phyloP scores from a whole-genome alignment of 1,140 invertebrate species.

The Copidosoma floridanum region DNA sequence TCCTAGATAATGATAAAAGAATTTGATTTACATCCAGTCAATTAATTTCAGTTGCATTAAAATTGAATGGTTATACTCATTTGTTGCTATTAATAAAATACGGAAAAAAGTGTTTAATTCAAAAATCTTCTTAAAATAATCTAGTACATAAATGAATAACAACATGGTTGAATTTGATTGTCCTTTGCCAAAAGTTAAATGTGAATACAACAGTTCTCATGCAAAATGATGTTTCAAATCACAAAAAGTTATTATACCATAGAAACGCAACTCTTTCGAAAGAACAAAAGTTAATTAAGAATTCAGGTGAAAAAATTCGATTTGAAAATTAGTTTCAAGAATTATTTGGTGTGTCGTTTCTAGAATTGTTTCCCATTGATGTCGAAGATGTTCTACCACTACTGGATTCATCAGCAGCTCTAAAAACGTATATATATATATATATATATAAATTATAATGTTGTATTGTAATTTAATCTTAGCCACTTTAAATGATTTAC shows the following conservation, averaged over 20 bases:
- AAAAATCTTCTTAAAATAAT: background rate
- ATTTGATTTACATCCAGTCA: too few species aligned
- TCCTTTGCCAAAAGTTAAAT: slow-evolving; percentile 22
- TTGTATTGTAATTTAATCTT: slow-evolving; percentile 5
- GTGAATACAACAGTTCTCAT: slow-evolving; percentile 16
- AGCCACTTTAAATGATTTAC: slow-evolving; percentile 37
- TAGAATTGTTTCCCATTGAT: slow-evolving; percentile 44
- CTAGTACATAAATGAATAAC: background rate
- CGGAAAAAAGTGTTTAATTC: too few species aligned
- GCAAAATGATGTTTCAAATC: background rate
- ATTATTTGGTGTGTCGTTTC: slow-evolving; percentile 44
- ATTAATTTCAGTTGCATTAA: too few species aligned
- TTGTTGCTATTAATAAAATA: too few species aligned
- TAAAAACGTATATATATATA: slow-evolving; percentile 29
- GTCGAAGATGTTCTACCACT: slow-evolving; percentile 47
- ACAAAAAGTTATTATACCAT: background rate
- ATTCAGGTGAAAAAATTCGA: slow-evolving; percentile 21
- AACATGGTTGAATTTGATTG: slow-evolving; percentile 14
- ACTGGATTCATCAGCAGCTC: slow-evolving; percentile 47
- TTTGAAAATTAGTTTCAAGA: slow-evolving; percentile 38
- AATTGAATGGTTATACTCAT: too few species aligned
- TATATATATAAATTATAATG: too few species aligned
- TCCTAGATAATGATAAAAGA: too few species aligned
- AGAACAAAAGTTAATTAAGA: slow-evolving; percentile 8
- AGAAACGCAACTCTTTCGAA: background rate